phyloP scores from a whole-genome alignment of 2,888 invertebrate genomes.

The Heliconius ismenius region DNA sequence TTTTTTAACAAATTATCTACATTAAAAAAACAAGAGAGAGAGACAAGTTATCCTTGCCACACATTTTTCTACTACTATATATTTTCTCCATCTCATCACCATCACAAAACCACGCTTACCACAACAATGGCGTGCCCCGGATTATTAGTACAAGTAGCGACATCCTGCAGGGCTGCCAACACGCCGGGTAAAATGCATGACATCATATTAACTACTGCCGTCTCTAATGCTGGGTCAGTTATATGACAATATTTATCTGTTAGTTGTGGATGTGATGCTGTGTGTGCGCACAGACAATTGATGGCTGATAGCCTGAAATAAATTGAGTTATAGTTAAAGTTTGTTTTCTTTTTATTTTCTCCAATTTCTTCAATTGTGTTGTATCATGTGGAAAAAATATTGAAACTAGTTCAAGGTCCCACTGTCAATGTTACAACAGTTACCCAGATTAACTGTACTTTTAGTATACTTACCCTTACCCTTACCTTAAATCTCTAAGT shows the following conservation, averaged over 20 bases:
- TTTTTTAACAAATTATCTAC: too few relatives aligned
- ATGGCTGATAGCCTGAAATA: constrained; percentile 61
- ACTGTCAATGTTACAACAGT: too few relatives aligned
- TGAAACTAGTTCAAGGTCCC: too few relatives aligned
- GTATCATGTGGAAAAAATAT: too few relatives aligned
- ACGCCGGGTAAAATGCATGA: constrained; percentile 85
- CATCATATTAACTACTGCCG: constrained; percentile 80
- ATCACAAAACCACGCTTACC: constrained; percentile 63
- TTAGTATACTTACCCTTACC: too few relatives aligned
- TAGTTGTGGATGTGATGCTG: constrained; percentile 77
- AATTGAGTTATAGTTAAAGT: neutral
- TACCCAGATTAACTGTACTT: too few relatives aligned
- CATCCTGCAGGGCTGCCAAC: constrained; percentile 80
- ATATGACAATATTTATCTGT: constrained; percentile 75
- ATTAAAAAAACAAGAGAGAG: too few relatives aligned
- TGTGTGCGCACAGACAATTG: constrained; percentile 84
- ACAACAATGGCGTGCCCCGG: constrained; percentile 83
- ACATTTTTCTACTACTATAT: too few relatives aligned
- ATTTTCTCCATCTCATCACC: too few relatives aligned
- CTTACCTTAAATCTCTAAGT: constrained; percentile 83
- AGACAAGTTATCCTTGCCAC: too few relatives aligned
- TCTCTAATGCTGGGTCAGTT: constrained; percentile 64
- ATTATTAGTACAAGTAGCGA: constrained; percentile 80
- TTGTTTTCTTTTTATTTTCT: neutral
- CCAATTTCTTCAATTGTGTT: too few relatives aligned